Conservation (phyloP, 2,113 vertebrate genomes). For the Pomatostomus ruficeps region DNA sequence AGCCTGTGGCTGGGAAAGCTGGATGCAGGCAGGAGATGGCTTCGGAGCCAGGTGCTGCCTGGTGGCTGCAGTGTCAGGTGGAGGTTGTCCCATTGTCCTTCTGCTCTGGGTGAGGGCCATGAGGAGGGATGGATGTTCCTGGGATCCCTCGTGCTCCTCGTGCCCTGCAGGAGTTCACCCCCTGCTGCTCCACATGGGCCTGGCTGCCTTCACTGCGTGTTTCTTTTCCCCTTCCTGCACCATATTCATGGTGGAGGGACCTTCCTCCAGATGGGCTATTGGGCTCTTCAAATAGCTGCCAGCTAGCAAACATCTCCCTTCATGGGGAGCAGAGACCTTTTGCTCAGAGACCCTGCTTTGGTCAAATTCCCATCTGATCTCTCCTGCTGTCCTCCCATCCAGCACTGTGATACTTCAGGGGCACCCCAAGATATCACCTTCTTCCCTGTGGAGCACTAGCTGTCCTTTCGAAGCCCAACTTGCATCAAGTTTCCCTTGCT, state of each 20-base stretch:
- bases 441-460: not conserved
- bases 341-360: not conserved
- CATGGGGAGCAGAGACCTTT: not conserved
- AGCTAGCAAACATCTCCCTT: no score
- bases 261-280: not conserved
- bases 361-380: not conserved
- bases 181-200: not conserved
- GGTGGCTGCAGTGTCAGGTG: not conserved
- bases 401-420: not conserved
- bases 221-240: not conserved
- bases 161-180: not conserved
- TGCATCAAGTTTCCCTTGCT: not conserved
- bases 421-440: not conserved
- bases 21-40: not conserved
- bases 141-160: accelerated
- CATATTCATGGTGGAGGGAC: accelerated
- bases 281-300: not conserved
- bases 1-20: not conserved
- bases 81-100: not conserved
- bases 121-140: not conserved
- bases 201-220: accelerated
- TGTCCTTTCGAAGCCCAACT: not conserved
- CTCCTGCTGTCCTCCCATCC: not conserved
- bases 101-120: not conserved
- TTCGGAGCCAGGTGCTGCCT: accelerated